Evolutionary conservation across 2,888 invertebrate species (phyloP).

Genomic region (Eilema depressum): DNA sequence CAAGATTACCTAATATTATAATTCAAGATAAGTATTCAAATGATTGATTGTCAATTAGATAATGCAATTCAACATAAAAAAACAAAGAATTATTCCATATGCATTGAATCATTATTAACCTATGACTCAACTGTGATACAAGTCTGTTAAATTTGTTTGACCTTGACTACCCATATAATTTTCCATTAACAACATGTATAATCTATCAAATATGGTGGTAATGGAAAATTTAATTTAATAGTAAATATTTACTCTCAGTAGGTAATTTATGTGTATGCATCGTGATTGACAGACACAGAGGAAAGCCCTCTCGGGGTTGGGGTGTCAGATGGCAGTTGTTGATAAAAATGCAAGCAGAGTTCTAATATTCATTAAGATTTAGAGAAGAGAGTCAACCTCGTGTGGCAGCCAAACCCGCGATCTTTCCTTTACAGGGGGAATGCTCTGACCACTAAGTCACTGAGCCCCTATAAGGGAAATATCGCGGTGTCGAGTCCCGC

Average conservation of each 20-base stretch:
- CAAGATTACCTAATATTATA: not conserved
- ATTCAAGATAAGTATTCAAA: not conserved
- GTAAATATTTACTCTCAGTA: not conserved
- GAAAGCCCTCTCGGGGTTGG: too few relatives aligned
- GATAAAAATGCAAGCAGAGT: too few relatives aligned
- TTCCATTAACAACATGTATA: conserved; percentile 25
- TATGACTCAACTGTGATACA: not conserved
- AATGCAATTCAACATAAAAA: not conserved
- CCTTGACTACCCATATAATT: conserved; percentile 44
- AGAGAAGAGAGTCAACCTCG: too few relatives aligned
- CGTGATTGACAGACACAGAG: too few relatives aligned
- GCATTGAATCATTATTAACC: not conserved
- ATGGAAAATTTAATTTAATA: not conserved
- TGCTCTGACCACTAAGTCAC: too few relatives aligned
- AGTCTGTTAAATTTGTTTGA: conserved; percentile 20
- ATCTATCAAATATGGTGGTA: not conserved
- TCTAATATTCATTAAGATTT: too few relatives aligned
- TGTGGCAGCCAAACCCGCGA: too few relatives aligned
- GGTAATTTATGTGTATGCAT: too few relatives aligned
- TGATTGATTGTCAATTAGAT: conserved; percentile 1
- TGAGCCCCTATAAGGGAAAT: too few relatives aligned
- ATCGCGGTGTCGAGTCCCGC: too few relatives aligned
- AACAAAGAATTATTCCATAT: not conserved
- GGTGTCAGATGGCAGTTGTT: too few relatives aligned
- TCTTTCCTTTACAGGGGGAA: too few relatives aligned